A percentile compares a stretch with the other conserved stretches of the same genome.
phyloP scores from a whole-genome alignment of 1,140 invertebrate species.

The Atopsyche davidsoni region DNA sequence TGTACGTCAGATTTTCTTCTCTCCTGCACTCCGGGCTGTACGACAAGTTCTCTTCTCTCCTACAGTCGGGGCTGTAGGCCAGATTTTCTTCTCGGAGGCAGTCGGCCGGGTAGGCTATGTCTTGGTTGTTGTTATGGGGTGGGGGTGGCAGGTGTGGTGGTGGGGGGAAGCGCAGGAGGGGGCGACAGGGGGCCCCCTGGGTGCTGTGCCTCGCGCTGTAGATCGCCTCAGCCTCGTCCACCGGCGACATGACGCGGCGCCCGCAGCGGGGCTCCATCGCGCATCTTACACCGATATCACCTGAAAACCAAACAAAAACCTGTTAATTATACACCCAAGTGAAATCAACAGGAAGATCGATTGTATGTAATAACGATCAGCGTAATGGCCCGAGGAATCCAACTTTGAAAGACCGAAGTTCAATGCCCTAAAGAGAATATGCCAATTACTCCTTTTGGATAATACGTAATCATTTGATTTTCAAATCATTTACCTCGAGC shows the following conservation, averaged over 20 bases:
- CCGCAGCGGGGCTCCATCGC: constrained; percentile 29
- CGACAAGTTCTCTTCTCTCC: too few species aligned
- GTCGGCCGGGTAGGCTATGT: constrained; percentile 17
- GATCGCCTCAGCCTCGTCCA: constrained; percentile 28
- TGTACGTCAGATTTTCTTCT: too few species aligned
- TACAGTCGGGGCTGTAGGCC: too few species aligned
- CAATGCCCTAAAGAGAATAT: too few species aligned
- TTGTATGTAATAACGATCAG: too few species aligned
- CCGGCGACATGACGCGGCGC: constrained; percentile 29
- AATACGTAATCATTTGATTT: too few species aligned
- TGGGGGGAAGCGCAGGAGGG: constrained; percentile 3
- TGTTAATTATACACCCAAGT: constrained; percentile 3
- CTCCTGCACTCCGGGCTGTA: too few species aligned
- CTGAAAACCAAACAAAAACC: constrained; percentile 22
- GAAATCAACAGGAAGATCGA: too few species aligned
- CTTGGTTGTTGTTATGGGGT: constrained; percentile 26
- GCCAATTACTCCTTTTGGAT: too few species aligned
- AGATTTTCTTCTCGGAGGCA: constrained; percentile 13
- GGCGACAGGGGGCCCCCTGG: constrained; percentile 3
- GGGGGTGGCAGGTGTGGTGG: constrained; percentile 26
- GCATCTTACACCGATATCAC: constrained; percentile 24
- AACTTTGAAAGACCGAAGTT: too few species aligned
- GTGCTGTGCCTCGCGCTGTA: constrained; percentile 24
- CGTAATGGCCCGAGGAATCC: too few species aligned
- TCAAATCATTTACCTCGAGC: too few species aligned